Evolutionary conservation across 2,888 invertebrate species (phyloP), one percentile per base, ranked within the genome.

Genomic region (Yponomeuta malinellus): DNA sequence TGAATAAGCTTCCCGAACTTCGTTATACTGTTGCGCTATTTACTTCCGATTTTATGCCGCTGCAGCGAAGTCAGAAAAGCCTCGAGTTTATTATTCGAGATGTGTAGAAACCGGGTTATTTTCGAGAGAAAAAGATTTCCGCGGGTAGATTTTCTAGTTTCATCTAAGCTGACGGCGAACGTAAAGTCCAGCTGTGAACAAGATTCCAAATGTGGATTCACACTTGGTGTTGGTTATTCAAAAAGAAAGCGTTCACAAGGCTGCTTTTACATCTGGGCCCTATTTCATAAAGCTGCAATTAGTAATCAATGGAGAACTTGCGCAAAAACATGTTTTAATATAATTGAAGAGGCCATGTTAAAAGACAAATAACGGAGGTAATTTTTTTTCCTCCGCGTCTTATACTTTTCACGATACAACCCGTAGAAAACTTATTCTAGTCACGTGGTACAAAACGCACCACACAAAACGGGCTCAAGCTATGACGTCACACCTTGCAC

Each of bases 21-120:
- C 52, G 52, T 15, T 12, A 59, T 2, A 59, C 52, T 59, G 52
- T 59, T 59, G 52, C 15, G 15, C 12, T 67, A 67, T 67, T 67
- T 67, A 33, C 37, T 67, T 37, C 15, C 43, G n/a, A 67, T 67
- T 67, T 67, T n/a, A 67, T 67, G 67, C 37, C 37, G 1, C n/a
- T 67, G 67, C 37, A 67, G 6, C 33, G 67, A 67, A 43, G 33
- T 37, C 12, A 43, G 67, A 29, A 64, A 64, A 12, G 29, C 67
- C 6, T 6, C n/a, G 43, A 15, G 37, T 67, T 67, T 67, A 67
- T 67, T 67, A 37, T 43, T 67, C 37, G 37, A 2, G 37, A 67
- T 33, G 67, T 37, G 37, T n/a, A 15, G 67, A 67, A 43, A 67
- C 67, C 43, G 15, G 67, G 37, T 67, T 67, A 31, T 29, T 64